Evolutionary conservation across 1,140 invertebrate genomes (phyloP), one percentile per base, ranked within the genome.

Genomic region (Drosophila seguyi): DNA sequence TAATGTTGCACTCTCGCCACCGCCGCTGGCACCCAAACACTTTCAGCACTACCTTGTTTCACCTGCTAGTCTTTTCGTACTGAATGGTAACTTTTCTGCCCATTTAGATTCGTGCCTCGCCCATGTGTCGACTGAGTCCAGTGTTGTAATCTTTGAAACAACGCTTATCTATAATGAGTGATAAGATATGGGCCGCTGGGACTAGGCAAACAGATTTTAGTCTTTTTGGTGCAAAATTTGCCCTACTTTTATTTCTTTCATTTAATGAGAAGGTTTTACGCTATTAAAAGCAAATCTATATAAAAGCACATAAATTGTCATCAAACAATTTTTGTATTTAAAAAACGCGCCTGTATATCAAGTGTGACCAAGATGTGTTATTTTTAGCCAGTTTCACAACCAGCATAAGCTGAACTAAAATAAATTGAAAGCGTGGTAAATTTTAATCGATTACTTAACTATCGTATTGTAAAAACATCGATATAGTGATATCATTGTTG

Each of bases 1-100:
- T 34, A 67, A 16, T 36, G 18, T 44, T 39, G n/a, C 14, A 50
- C 25, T 18, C 6, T 29, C 29, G 29, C n/a, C 14, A 44, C 39
- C 60, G 11, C 29, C 16, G 31, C 41, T 62, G n/a, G 8, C 10
- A 22, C 14, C 4, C 16, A 31, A 20, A 18, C n/a, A 38, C 29
- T 14, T 72, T 22, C 31, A 18, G 20, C 20, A 34, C 53, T 77
- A 87, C 84, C 85, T 87, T 84, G 45, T 80, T 87, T 66, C 76
- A 90, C 84, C 80, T 77, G 81, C 58, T 84, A 45, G 38, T 53
- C 50, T 83, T 74, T 84, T 88, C 81, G 73, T 71, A 87, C 84
- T 87, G 77, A 80, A 25, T 52, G 41, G 27, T 66, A 18, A 14
- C n/a, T 68, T 52, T 63, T 74, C 31, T 53, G 45, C 36, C 42